A percentile compares a stretch with the other conserved stretches of the same genome.
Conservation (phyloP, 2,113 vertebrate species). For the Perccottus glenii region DNA sequence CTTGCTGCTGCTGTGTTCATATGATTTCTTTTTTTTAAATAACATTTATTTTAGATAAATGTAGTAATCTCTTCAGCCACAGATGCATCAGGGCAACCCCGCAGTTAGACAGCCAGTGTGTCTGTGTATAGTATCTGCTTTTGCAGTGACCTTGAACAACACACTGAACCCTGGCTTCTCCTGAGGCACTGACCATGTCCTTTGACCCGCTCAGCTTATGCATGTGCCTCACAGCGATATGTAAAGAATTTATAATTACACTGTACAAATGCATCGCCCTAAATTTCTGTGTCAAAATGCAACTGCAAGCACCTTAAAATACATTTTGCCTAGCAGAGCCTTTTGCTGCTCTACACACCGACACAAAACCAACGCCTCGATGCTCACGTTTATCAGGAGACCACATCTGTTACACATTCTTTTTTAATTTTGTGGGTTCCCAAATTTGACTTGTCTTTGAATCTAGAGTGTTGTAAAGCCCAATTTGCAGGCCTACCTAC, state of each 20-base stretch:
- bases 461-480: slow-evolving; percentile 36
- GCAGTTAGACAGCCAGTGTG: slow-evolving; percentile 54
- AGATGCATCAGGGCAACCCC: slow-evolving; percentile 36
- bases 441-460: slow-evolving; percentile 63
- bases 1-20: too few relatives aligned
- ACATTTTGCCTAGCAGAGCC: slow-evolving; percentile 18
- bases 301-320: slow-evolving; percentile 47
- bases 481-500: slow-evolving; percentile 48
- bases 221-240: slow-evolving; percentile 49
- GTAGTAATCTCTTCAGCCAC: slow-evolving; percentile 22
- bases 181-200: slow-evolving; percentile 57
- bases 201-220: slow-evolving; percentile 50
- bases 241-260: slow-evolving; percentile 67
- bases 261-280: slow-evolving; percentile 39
- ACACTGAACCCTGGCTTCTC: slow-evolving; percentile 53
- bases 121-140: slow-evolving; percentile 31
- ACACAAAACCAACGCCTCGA: slow-evolving; percentile 10
- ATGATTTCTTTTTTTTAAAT: too few relatives aligned
- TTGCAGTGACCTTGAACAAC: slow-evolving; percentile 69
- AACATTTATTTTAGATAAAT: slow-evolving; percentile 30
- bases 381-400: slow-evolving; percentile 56
- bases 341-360: slow-evolving; percentile 23
- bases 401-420: slow-evolving; percentile 64
- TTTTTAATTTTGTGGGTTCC: slow-evolving; percentile 67
- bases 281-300: slow-evolving; percentile 56